phyloP scores from a whole-genome alignment of 2,888 invertebrate species.

The Volucella inanis region DNA sequence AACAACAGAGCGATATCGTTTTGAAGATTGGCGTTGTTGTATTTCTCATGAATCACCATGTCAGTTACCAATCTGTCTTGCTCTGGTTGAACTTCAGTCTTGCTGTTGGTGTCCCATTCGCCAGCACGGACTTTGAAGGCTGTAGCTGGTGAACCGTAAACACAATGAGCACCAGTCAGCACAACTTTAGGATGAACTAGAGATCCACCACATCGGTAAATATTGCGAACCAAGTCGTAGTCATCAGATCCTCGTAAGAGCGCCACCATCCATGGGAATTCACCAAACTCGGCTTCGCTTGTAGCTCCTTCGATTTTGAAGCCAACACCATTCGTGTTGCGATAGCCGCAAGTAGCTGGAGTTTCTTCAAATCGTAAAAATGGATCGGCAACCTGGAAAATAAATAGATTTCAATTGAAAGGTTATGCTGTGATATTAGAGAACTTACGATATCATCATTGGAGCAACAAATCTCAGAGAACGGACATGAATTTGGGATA shows the following conservation, averaged over 20 bases:
- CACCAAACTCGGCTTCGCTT: slow-evolving; percentile 88
- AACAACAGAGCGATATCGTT: slow-evolving; percentile 90
- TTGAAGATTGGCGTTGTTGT: slow-evolving; percentile 86
- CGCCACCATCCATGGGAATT: slow-evolving; percentile 93
- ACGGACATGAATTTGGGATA: not conserved
- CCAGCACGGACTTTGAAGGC: slow-evolving; percentile 86
- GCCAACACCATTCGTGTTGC: slow-evolving; percentile 89
- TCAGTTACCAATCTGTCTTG: slow-evolving; percentile 86
- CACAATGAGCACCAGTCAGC: slow-evolving; percentile 91
- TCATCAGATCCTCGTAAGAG: slow-evolving; percentile 85
- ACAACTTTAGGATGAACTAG: slow-evolving; percentile 89
- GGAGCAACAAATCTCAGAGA: slow-evolving; percentile 22
- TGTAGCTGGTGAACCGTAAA: slow-evolving; percentile 71
- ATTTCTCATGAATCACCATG: slow-evolving; percentile 82
- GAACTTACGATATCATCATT: slow-evolving; percentile 4
- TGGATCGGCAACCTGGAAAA: slow-evolving; percentile 26
- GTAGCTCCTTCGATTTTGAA: slow-evolving; percentile 87
- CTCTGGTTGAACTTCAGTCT: slow-evolving; percentile 87
- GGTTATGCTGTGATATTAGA: not conserved
- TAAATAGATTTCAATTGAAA: not conserved
- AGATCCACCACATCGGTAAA: slow-evolving; percentile 92
- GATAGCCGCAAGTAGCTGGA: slow-evolving; percentile 86
- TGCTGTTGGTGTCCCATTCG: slow-evolving; percentile 91
- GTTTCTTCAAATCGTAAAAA: slow-evolving; percentile 75
- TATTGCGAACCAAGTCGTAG: slow-evolving; percentile 83